Conservation (phyloP, 1,140 invertebrate genomes). For the Bombus pascuorum region DNA sequence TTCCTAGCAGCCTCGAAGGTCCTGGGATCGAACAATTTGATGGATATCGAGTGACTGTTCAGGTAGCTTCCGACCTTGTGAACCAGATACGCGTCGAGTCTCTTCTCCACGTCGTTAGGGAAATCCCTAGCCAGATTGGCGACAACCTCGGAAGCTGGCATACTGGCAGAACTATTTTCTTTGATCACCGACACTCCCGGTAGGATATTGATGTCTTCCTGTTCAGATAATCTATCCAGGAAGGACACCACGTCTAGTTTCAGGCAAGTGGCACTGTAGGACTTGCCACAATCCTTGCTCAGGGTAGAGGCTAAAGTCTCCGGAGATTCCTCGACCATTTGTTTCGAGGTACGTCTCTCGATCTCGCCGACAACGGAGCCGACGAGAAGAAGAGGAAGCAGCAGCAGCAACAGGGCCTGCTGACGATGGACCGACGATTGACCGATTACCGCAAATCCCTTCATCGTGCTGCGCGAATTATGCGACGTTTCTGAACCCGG, state of each 20-base stretch:
- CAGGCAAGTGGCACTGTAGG: conserved; percentile 89
- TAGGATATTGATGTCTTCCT: conserved; percentile 85
- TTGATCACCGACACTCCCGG: conserved; percentile 89
- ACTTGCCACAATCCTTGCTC: conserved; percentile 86
- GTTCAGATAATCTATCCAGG: conserved; percentile 87
- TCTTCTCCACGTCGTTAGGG: conserved; percentile 88
- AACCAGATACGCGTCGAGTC: conserved; percentile 89
- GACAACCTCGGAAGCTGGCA: conserved; percentile 86
- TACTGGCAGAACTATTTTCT: conserved; percentile 83
- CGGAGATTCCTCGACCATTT: conserved; percentile 73
- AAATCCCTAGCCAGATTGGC: conserved; percentile 88
- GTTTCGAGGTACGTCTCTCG: conserved; percentile 70
- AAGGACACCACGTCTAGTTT: conserved; percentile 91
- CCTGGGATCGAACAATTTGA: conserved; percentile 87
- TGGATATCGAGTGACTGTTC: conserved; percentile 88
- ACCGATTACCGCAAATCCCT: conserved; percentile 27
- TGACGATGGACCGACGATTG: conserved; percentile 17
- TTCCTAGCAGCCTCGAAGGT: conserved; percentile 84
- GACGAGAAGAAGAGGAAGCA: conserved; percentile 52
- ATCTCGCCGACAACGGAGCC: conserved; percentile 71
- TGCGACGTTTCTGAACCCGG: neutral
- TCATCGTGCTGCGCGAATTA: conserved; percentile 31
- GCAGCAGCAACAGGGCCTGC: neutral
- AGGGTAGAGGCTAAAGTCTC: conserved; percentile 70
- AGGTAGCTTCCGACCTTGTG: conserved; percentile 88